Evolutionary conservation across 2,797 vertebrate species (phyloP).

Genomic region (Enteromius thamalakanensis): DNA sequence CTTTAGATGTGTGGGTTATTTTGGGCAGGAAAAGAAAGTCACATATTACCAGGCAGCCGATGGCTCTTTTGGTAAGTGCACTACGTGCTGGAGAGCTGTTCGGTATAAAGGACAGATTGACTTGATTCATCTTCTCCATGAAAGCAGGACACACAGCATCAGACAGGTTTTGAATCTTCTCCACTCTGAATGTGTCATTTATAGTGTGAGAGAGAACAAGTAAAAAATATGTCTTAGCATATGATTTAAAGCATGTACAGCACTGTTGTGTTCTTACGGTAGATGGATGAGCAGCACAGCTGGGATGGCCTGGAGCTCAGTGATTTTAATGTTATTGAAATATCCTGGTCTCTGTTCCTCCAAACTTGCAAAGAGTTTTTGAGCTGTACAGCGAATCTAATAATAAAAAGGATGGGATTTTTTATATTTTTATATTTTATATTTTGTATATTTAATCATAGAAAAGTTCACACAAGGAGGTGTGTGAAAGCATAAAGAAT

Average conservation of each 20-base stretch:
- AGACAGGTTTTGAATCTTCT: conserved; percentile 65
- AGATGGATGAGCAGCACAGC: conserved; percentile 64
- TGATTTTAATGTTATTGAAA: conserved; percentile 66
- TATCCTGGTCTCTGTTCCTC: conserved; percentile 62
- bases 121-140: conserved; percentile 69
- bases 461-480: not conserved
- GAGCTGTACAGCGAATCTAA: conserved; percentile 70
- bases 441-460: not conserved
- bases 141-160: conserved; percentile 68
- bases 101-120: conserved; percentile 67
- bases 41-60: conserved; percentile 67
- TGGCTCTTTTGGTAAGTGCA: conserved; percentile 65
- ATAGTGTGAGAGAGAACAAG: not conserved
- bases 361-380: conserved; percentile 66
- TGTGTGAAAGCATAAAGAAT: not conserved
- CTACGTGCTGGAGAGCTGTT: conserved; percentile 58
- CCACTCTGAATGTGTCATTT: conserved; percentile 60
- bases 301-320: conserved; percentile 70
- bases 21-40: not conserved
- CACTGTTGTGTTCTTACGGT: conserved; percentile 63
- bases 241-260: not conserved
- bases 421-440: too few relatives aligned
- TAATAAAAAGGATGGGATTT: not conserved
- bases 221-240: not conserved
- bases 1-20: conserved; percentile 10